Conservation (phyloP, 1,140 invertebrate genomes). For the Lordiphosa clarofinis region DNA sequence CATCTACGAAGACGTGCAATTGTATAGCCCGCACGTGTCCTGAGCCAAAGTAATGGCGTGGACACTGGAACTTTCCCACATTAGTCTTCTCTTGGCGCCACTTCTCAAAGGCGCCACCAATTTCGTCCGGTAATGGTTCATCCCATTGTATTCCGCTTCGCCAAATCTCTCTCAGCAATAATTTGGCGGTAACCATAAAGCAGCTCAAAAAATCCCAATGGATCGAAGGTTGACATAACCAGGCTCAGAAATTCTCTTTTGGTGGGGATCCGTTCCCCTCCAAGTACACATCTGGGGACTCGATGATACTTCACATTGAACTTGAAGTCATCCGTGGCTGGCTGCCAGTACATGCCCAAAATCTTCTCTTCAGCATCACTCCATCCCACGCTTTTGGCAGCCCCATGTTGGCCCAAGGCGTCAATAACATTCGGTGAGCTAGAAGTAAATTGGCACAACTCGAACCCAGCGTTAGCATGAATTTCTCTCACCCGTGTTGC, state of each 20-base stretch:
- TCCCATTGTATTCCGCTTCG: background rate
- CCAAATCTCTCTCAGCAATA: background rate
- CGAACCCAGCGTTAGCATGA: constrained; percentile 3
- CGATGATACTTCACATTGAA: background rate
- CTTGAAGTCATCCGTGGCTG: too few relatives aligned
- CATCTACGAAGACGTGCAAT: constrained; percentile 43
- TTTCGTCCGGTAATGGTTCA: background rate
- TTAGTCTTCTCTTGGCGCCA: background rate
- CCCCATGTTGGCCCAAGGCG: background rate
- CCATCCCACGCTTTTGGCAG: background rate
- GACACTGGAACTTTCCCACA: background rate
- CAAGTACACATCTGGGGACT: background rate
- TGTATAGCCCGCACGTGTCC: background rate
- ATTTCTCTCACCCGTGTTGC: constrained; percentile 6
- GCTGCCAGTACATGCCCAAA: too few relatives aligned
- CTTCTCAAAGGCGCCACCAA: background rate
- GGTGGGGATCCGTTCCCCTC: background rate
- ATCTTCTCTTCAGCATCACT: constrained; percentile 1
- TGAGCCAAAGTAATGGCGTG: too few relatives aligned
- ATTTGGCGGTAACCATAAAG: constrained; percentile 3
- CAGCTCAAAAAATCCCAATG: constrained; percentile 9
- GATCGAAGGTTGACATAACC: constrained; percentile 9
- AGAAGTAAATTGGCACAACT: constrained; percentile 4
- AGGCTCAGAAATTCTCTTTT: constrained; percentile 10
- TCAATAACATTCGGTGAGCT: constrained; percentile 7